Base-by-base conservation (phyloP, 2,797 vertebrate species). In the Psittacula derbiana region DNA sequence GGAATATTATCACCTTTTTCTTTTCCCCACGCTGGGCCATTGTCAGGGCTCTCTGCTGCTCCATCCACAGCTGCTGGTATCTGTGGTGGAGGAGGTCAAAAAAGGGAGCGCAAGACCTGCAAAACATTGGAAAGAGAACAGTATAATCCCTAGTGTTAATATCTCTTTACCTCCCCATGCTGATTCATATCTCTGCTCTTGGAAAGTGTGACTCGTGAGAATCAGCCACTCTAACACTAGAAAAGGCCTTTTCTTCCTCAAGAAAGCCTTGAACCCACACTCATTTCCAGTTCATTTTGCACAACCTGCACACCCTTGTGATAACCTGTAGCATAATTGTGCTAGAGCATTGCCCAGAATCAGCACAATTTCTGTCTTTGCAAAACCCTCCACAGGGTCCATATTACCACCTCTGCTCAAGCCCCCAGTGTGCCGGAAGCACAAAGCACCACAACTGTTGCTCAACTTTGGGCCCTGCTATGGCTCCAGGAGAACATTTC, bases 71-170 rank as follows among this genome's bases (percentile, higher is more conserved):
- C 78, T 98, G 97, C 93, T 97, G 97, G 85, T 98, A 98, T 66
- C 94, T 98, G 86, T 98, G 98, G 46, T 98, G 98, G 43, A 99
- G 93, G 50, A 99, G 44, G 25, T 98, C 98, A 46, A 93, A 98
- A 75, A 99, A 73, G 7, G 98, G 98, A 3, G 98, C 98, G 10
- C 97, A 96, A 24, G 98, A 97, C 83, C 98, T 99, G 93, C 4
- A 84, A 89, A 61, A 89, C 16, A 91, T 30, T 49, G 43, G 80
- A 78, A 89, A 86, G 46, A 27, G 5, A 64, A 36, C 11, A 25
- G 2, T 18, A 10, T 43, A 27, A 70, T 31, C 23, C 57, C 49
- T 15, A 33, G 50, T 28, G 38, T 30, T 92, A 80, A 69, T 11
- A 21, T 49, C 23, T 58, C 16, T 90, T 43, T 31, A 23, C 3